Conservation (phyloP, 2,797 vertebrate species). For the Ctenochaetus hawaiiensis region DNA sequence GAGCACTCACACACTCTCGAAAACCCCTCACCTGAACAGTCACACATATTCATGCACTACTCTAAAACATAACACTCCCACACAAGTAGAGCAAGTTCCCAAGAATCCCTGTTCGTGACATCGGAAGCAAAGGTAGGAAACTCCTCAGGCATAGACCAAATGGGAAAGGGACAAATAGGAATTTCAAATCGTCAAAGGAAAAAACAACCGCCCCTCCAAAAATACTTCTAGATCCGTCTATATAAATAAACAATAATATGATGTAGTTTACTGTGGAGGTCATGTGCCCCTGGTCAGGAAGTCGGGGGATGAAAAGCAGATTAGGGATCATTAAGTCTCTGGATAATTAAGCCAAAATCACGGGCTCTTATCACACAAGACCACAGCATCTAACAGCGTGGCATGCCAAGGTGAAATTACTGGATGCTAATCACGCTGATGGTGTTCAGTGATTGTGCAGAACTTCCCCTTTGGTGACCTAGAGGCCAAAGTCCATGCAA, state of each 20-base stretch:
- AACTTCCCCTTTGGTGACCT: conserved; percentile 54
- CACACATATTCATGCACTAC: conserved; percentile 1
- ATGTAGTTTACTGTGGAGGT: conserved; percentile 56
- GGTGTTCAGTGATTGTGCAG: conserved; percentile 66
- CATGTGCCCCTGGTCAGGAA: conserved; percentile 74
- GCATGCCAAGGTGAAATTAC: conserved; percentile 77
- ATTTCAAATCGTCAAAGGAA: conserved; percentile 73
- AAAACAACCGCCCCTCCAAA: conserved; percentile 74
- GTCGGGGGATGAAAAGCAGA: conserved; percentile 73
- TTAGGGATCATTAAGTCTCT: conserved; percentile 79
- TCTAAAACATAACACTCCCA: conserved; percentile 43
- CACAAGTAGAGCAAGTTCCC: conserved; percentile 42
- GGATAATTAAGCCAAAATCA: conserved; percentile 75
- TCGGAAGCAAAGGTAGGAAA: conserved; percentile 74
- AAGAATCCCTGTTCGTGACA: conserved; percentile 69
- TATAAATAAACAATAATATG: conserved; percentile 80
- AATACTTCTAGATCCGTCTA: conserved; percentile 69
- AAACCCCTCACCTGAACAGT: conserved; percentile 25
- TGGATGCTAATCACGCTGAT: conserved; percentile 71
- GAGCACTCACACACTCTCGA: neutral
- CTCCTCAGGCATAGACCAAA: conserved; percentile 44
- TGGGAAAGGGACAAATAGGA: conserved; percentile 73
- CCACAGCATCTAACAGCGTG: conserved; percentile 59
- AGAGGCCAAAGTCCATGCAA: conserved; percentile 40
- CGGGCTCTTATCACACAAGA: conserved; percentile 65